These are phyloP conservation scores for Meghimatium bilineatum DNA, from an alignment of 2,888 invertebrate species.

Conservation along the genomic window DNA sequence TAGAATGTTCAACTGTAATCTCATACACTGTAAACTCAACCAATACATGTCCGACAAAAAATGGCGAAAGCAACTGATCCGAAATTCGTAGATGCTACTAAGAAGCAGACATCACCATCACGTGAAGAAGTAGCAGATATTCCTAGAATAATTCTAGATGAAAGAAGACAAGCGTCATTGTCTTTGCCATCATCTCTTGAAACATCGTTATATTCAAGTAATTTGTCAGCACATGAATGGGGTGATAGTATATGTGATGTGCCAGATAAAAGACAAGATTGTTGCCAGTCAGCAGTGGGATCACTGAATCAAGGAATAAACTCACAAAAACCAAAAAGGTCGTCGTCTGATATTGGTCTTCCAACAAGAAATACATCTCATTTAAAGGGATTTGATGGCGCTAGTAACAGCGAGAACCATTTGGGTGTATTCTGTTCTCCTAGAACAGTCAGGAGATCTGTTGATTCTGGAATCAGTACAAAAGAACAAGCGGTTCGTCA, in stretches of 20 bases:
- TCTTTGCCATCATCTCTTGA: constrained; percentile 12
- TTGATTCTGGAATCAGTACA: constrained; percentile 53
- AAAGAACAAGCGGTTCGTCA: constrained; percentile 45
- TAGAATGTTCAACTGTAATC: background rate
- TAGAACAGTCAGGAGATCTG: constrained; percentile 61
- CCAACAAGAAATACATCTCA: constrained; percentile 54
- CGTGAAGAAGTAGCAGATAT: constrained; percentile 46
- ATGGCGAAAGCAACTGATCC: background rate
- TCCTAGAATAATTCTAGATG: constrained; percentile 53
- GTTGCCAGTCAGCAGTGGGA: background rate
- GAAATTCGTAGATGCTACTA: background rate
- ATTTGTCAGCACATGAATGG: background rate
- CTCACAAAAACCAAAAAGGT: constrained; percentile 23
- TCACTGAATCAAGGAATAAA: background rate
- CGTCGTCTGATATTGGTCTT: constrained; percentile 54
- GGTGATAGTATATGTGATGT: background rate
- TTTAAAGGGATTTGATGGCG: constrained; percentile 11
- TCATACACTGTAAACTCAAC: background rate
- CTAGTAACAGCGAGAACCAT: constrained; percentile 39
- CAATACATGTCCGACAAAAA: background rate
- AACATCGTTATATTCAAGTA: background rate
- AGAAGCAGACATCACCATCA: constrained; percentile 41
- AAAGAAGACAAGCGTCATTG: constrained; percentile 31
- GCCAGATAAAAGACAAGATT: background rate
- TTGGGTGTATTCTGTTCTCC: constrained; percentile 70